Evolutionary conservation across 2,797 vertebrate genomes (phyloP).

Genomic region (Gephyroberyx darwinii): DNA sequence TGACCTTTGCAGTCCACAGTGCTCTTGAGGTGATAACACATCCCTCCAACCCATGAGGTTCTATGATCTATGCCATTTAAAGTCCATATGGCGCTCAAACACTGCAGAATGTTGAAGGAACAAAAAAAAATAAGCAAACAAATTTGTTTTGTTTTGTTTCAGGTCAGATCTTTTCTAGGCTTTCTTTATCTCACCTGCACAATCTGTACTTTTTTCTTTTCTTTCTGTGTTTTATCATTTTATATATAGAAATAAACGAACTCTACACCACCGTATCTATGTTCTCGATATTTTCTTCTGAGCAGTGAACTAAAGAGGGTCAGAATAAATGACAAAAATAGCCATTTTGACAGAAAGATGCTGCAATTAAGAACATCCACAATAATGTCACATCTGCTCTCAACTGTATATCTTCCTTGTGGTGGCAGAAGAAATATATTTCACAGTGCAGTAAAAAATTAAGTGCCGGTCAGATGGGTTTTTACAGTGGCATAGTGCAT

Average conservation of each 20-base stretch:
- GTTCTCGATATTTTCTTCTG: not conserved
- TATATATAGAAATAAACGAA: too few species aligned
- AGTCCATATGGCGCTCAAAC: not conserved
- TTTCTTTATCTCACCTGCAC: too few species aligned
- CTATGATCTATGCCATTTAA: not conserved
- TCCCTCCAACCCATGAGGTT: not conserved
- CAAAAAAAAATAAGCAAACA: too few species aligned
- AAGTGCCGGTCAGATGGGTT: slow-evolving; percentile 17
- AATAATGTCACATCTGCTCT: not conserved
- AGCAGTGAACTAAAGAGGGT: not conserved
- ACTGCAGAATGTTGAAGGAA: not conserved
- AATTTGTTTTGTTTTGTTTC: too few species aligned
- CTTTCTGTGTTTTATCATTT: too few species aligned
- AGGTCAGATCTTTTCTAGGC: too few species aligned
- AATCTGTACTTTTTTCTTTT: too few species aligned
- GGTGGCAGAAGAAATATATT: not conserved
- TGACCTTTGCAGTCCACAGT: not conserved
- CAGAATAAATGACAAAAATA: too few species aligned
- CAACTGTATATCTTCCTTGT: not conserved
- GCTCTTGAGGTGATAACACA: not conserved
- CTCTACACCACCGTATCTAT: too few species aligned
- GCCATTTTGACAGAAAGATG: too few species aligned
- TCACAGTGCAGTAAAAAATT: slow-evolving; percentile 9
- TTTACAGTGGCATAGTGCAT: slow-evolving; percentile 16
- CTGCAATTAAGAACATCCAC: not conserved